Conservation (phyloP, 2,113 vertebrate genomes). For the Gopherus evgoodei region DNA sequence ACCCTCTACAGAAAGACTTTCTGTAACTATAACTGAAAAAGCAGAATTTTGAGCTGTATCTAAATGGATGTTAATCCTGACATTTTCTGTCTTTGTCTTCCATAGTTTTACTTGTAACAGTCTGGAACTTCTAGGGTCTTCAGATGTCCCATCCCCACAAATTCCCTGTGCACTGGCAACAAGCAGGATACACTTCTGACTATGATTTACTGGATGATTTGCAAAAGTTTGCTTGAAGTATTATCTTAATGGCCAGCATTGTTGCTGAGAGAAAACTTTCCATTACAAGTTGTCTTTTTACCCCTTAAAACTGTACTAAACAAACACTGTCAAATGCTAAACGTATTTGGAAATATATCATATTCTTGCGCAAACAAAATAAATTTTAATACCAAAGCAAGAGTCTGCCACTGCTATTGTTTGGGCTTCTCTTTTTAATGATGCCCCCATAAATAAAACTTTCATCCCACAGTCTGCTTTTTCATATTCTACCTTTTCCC, state of each 20-base stretch:
- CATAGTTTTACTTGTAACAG: neutral
- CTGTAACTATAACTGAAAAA: neutral
- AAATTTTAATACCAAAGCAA: neutral
- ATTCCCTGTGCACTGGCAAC: neutral
- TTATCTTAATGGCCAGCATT: neutral
- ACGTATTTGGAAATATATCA: neutral
- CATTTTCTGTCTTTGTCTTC: neutral
- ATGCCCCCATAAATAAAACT: neutral
- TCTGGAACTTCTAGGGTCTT: neutral
- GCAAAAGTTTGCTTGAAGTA: neutral
- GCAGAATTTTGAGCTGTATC: neutral
- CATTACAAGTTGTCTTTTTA: neutral
- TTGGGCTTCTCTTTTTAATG: neutral
- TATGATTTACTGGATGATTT: neutral
- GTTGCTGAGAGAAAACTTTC: neutral
- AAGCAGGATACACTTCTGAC: neutral
- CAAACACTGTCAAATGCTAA: neutral
- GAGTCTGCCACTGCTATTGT: neutral
- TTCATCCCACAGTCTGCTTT: neutral
- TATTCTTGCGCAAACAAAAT: neutral
- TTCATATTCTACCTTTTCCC: neutral
- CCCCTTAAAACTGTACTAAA: neutral
- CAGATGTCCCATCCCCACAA: neutral
- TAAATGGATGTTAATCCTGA: neutral
- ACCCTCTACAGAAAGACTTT: neutral